Evolutionary conservation across 2,797 vertebrate genomes (phyloP), one percentile per base, ranked within the genome.

Genomic region (Microctenopoma steveboyesi): DNA sequence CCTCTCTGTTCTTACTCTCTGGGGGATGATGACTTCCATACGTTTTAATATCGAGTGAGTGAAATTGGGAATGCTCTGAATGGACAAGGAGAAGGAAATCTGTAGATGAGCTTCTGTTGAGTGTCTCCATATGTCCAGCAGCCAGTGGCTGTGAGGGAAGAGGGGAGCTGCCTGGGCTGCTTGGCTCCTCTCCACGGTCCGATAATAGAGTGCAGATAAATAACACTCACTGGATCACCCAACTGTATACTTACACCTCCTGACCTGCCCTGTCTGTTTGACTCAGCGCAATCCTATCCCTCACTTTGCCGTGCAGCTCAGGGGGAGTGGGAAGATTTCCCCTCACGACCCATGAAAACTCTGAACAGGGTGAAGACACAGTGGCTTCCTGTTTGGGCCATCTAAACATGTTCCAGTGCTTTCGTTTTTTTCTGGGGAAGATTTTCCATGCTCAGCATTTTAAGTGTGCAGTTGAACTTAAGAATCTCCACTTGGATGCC

Each of bases 71-170:
- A 82, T 64, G 79, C 83, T 78, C 66, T 76, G 84, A 84, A 85
- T 67, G 61, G 77, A 86, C 43, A 69, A 72, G 71, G 78, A 66
- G 74, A 73, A 84, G 88, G 89, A 92, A 93, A 92, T 93, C 85
- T 93, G 86, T 89, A 84, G 86, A 92, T 91, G 88, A 92, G 91
- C 92, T 94, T 89, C 92, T 91, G 91, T 89, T 93, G 93, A 94
- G 90, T 90, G 87, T 86, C 90, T 91, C 91, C 93, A 94, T 89
- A 91, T 94, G 93, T 85, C 74, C 67, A 45, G 77, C 78, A 70
- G 58, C 10, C 42, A 84, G 83, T 22, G 75, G 65, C 81, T 86
- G 77, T 13, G 6, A 65, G 71, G 61, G 72, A 72, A 72, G 75
- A 70, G 63, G 55, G 68, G 73, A 66, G 73, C 64, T 68, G 69